phyloP scores from a whole-genome alignment of 1,140 invertebrate species.

The Oreohelix idahoensis region DNA sequence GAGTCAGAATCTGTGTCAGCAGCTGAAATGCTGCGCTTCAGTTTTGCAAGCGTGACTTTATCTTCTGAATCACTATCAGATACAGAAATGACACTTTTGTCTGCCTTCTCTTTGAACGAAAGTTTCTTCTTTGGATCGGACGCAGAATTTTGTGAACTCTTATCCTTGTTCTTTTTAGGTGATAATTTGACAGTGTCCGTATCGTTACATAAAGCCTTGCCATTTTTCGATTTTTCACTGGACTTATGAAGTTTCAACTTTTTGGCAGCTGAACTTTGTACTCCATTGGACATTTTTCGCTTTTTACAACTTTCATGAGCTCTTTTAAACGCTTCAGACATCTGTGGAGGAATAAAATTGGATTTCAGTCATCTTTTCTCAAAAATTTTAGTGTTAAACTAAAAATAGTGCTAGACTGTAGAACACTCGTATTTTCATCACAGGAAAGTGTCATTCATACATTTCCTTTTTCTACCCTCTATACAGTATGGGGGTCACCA shows the following conservation, averaged over 20 bases:
- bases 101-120: slow-evolving; percentile 42
- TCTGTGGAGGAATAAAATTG: slow-evolving; percentile 45
- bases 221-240: slow-evolving; percentile 46
- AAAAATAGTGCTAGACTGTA: no score
- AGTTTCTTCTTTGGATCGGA: slow-evolving; percentile 43
- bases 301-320: slow-evolving; percentile 52
- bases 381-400: no score
- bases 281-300: slow-evolving; percentile 47
- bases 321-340: slow-evolving; percentile 55
- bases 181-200: slow-evolving; percentile 38
- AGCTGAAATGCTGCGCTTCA: slow-evolving; percentile 36
- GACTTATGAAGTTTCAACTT: slow-evolving; percentile 53
- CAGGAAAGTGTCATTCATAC: no score
- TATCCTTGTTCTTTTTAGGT: slow-evolving; percentile 43
- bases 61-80: slow-evolving; percentile 41
- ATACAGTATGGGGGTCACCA: no score
- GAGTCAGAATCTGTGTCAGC: slow-evolving; percentile 48
- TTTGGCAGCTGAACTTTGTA: slow-evolving; percentile 43
- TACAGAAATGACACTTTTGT: slow-evolving; percentile 30
- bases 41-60: slow-evolving; percentile 29
- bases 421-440: no score
- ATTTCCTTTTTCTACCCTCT: no score
- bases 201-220: slow-evolving; percentile 28
- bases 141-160: slow-evolving; percentile 2
- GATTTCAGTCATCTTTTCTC: no score